Evolutionary conservation across 2,113 vertebrate species (phyloP), one percentile per base, ranked within the genome.

Genomic region (Notothenia coriiceps): DNA sequence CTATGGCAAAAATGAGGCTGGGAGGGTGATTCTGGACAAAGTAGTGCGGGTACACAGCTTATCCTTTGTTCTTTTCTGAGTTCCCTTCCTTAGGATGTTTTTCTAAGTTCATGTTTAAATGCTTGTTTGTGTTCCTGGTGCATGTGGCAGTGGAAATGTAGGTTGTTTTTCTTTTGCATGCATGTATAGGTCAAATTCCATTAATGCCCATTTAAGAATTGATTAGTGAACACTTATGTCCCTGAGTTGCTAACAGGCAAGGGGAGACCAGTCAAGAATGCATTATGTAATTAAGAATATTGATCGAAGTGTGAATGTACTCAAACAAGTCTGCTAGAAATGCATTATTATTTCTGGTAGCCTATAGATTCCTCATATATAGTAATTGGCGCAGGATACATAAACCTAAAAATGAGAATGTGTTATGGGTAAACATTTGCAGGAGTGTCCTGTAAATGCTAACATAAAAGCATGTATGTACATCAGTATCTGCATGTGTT

Each of bases 1-100:
- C 90, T 99, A 97, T 0, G 98, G 98, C 50, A 96, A 96, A 74
- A 96, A 98, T 4, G 97, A 99, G 89, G 96, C 96, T 2, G 96
- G 97, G 85, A 99, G 96, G 88, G 95, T 60, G 72, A 77, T 98
- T 77, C 81, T 97, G 79, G 97, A 96, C 0, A 88, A 85, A 22
- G 80, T 98, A 33, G 5, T 96, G 1, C 88, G 95, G 97, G 97
- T 98, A 91, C 40, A 2, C 12, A 60, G 12, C 43, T 43, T 78
- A 80, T 67, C n/a, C 33, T 25, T 75, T 33, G 2, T 11, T 56
- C 2, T 29, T 67, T 15, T 63, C 6, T 35, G 56, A 11, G 14
- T 77, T n/a, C 6, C 29, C n/a, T 62, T 5, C 25, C 6, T 40
- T 8, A n/a, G 2, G 49, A 4, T 61, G 33, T 54, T 10, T 55